A percentile compares a stretch with the other conserved stretches of the same genome.
Conservation (phyloP, 1,140 invertebrate species). For the Ceratitis capitata region DNA sequence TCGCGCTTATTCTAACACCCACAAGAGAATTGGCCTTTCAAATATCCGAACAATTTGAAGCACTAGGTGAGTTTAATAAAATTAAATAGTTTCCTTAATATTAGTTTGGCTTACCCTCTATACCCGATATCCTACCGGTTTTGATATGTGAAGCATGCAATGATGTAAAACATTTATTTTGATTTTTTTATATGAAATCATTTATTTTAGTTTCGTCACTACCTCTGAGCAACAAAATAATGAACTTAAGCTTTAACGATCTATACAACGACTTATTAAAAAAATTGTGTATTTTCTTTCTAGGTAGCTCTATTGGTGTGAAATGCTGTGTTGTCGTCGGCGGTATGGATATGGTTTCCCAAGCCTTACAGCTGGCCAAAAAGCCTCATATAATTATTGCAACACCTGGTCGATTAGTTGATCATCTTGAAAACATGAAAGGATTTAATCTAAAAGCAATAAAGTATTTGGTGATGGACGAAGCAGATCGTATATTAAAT, state of each 20-base stretch:
- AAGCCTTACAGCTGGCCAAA: slow-evolving; percentile 88
- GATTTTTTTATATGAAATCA: slow-evolving; percentile 55
- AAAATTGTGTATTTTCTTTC: neutral
- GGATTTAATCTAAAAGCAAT: slow-evolving; percentile 89
- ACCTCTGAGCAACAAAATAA: slow-evolving; percentile 57
- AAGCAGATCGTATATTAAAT: slow-evolving; percentile 94
- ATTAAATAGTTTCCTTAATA: too few species aligned
- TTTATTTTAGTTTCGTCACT: slow-evolving; percentile 61
- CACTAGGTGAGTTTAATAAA: slow-evolving; percentile 73
- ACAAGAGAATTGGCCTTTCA: slow-evolving; percentile 97
- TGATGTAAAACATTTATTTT: slow-evolving; percentile 58
- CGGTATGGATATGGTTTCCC: slow-evolving; percentile 97
- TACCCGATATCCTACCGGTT: neutral
- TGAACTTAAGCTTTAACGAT: too few species aligned
- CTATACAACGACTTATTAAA: neutral
- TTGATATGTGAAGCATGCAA: slow-evolving; percentile 41
- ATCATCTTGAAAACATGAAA: slow-evolving; percentile 94
- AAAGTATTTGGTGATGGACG: slow-evolving; percentile 95
- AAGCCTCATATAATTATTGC: slow-evolving; percentile 96
- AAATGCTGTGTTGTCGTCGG: slow-evolving; percentile 97
- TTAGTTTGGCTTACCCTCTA: neutral
- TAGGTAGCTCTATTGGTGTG: slow-evolving; percentile 85
- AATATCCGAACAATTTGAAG: slow-evolving; percentile 95
- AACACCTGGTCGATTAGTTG: slow-evolving; percentile 88
- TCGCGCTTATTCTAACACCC: slow-evolving; percentile 93